These are phyloP conservation scores for Galaxea fascicularis DNA, from an alignment of 92 coral and sea anemone species.

Conservation along the genomic window DNA sequence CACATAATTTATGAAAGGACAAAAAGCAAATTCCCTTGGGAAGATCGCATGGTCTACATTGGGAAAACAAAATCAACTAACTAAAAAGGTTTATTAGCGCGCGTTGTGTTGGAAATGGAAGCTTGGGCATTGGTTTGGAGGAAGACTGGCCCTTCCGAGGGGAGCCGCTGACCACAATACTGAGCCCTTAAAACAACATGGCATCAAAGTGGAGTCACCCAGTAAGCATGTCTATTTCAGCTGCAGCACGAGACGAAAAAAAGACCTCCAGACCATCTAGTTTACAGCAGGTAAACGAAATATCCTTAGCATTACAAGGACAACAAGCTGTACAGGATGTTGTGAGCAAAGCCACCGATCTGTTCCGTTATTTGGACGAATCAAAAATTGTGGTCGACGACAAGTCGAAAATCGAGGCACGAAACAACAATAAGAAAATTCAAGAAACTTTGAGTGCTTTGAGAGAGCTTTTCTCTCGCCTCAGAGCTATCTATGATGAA, in stretches of 20 bases:
- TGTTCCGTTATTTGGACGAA: slow-evolving; percentile 65
- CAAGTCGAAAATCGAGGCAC: slow-evolving; percentile 38
- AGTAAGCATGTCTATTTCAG: slow-evolving; percentile 4
- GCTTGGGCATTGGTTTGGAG: background rate
- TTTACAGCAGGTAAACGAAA: slow-evolving; percentile 58
- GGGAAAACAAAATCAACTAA: too few species aligned
- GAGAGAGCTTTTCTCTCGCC: slow-evolving; percentile 56
- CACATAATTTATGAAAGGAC: too few species aligned
- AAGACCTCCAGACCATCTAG: slow-evolving; percentile 24
- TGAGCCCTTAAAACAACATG: slow-evolving; percentile 32
- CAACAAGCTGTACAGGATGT: slow-evolving; percentile 73
- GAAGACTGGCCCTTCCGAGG: slow-evolving; percentile 6
- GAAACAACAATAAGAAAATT: slow-evolving; percentile 60
- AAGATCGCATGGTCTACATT: too few species aligned
- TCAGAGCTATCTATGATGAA: slow-evolving; percentile 64
- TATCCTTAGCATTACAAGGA: slow-evolving; percentile 67
- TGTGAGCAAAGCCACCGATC: slow-evolving; percentile 58
- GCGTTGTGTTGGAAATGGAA: background rate
- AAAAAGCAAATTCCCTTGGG: too few species aligned
- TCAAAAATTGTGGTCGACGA: slow-evolving; percentile 52
- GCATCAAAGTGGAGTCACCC: slow-evolving; percentile 38
- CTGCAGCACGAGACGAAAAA: slow-evolving; percentile 42
- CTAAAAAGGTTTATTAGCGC: too few species aligned
- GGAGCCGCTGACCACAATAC: slow-evolving; percentile 4
- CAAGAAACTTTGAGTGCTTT: slow-evolving; percentile 53